Evolutionary conservation across 2,797 vertebrate species (phyloP), one percentile per base, ranked within the genome.

Genomic region (Thalassophryne amazonica): DNA sequence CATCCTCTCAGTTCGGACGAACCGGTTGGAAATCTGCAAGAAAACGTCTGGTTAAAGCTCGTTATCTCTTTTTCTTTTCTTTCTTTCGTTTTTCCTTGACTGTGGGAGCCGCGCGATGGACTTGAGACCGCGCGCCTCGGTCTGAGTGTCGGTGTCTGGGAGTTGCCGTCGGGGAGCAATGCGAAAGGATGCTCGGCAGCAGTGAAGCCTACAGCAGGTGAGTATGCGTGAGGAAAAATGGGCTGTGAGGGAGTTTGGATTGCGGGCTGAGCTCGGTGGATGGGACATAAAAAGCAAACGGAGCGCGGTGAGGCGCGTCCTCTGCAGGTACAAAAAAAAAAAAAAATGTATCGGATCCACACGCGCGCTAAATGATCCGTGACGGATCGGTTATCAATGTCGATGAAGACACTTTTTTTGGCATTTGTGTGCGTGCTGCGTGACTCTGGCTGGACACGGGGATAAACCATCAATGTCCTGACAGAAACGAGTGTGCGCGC

Each of bases 151-250:
- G 61, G 48, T 75, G 76, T 49, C 69, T 76, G 84, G 87, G 88
- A 91, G 86, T 87, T 84, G 83, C 88, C 80, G 71, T 80, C 53
- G 58, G 77, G 70, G 51, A 74, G 86, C 83, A 61, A 87, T 85
- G 86, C 66, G 84, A 81, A 66, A 89, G 88, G 86, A 90, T 90
- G 89, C 81, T 86, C 18, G 85, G 79, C 46, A 78, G 73, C 81
- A 77, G 72, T 83, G 75, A 81, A 53, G 55, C 56, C 56, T 69
- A 68, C 75, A 82, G 80, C 79, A 91, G 89, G 89, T 91, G 83
- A 89, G 88, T 83, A 2, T 67, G 60, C 14, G 42, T 6, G 0
- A 1, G 4, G 4, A 34, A 8, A 6, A 11, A 5, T n/a, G n/a
- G n/a, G n/a, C n/a, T n/a, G n/a, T n/a, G 24, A n/a, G 47, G 60